phyloP scores from a whole-genome alignment of 2,888 invertebrate genomes.

The Dexiosoma caninum region DNA sequence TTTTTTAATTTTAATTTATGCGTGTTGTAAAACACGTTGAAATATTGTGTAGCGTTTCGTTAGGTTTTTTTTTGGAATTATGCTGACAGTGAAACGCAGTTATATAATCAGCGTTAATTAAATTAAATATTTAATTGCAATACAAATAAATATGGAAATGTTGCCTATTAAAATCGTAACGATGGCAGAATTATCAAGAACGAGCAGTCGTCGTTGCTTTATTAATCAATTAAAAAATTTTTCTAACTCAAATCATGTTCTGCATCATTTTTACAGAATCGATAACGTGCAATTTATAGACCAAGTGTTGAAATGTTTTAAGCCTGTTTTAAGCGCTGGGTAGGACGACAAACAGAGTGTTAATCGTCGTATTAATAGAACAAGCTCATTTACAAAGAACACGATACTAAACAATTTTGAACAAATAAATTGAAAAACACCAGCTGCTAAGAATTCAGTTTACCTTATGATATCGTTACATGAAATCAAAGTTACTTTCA shows the following conservation, averaged over 20 bases:
- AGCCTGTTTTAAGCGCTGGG: not conserved
- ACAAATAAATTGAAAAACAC: constrained; percentile 38
- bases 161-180: too few relatives aligned
- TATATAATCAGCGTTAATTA: too few relatives aligned
- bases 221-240: not conserved
- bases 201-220: not conserved
- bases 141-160: too few relatives aligned
- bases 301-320: constrained; percentile 20
- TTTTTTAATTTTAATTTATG: constrained; percentile 41
- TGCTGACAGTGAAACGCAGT: not conserved
- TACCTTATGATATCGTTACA: too few relatives aligned
- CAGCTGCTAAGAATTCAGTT: constrained; percentile 39
- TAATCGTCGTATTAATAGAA: constrained; percentile 17
- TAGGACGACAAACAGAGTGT: not conserved
- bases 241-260: not conserved
- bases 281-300: constrained; percentile 10
- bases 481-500: too few relatives aligned
- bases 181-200: not conserved
- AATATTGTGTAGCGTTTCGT: not conserved
- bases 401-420: constrained; percentile 21
- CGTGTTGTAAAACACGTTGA: constrained; percentile 38
- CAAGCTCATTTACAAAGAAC: constrained; percentile 28
- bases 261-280: constrained; percentile 5
- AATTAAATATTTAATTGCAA: too few relatives aligned
- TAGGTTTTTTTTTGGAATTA: not conserved